Evolutionary conservation across 2,888 invertebrate species (phyloP).

Genomic region (Hydrotaea diabolus): DNA sequence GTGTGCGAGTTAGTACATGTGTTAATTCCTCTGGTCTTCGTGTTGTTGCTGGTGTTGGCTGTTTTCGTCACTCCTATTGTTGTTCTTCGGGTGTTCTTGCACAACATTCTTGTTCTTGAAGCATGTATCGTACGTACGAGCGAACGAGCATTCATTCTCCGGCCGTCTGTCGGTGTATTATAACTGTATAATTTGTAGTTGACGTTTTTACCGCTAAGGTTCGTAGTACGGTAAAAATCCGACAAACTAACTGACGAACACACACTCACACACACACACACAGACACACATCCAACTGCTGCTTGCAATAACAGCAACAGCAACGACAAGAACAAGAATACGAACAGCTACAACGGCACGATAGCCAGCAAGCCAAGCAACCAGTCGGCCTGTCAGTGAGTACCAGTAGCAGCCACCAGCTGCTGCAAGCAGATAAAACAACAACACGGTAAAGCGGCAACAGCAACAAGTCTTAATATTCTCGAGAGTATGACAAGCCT

Average conservation of each 20-base stretch:
- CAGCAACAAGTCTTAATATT: conserved; percentile 59
- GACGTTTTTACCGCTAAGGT: conserved; percentile 81
- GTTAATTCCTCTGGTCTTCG: conserved; percentile 53
- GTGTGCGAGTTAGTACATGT: neutral
- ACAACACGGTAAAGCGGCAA: neutral
- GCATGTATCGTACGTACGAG: neutral
- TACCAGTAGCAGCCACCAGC: neutral
- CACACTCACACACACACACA: conserved; percentile 13
- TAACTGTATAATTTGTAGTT: conserved; percentile 81
- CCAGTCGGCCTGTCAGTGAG: conserved; percentile 15
- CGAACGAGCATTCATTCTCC: conserved; percentile 18
- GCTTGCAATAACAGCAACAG: neutral
- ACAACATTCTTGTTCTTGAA: conserved; percentile 62
- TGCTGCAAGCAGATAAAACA: neutral
- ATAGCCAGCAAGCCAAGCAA: conserved; percentile 55
- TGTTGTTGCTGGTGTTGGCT: conserved; percentile 21
- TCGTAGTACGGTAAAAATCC: conserved; percentile 80
- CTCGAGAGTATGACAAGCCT: conserved; percentile 58
- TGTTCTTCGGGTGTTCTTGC: conserved; percentile 61
- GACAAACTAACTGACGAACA: conserved; percentile 58
- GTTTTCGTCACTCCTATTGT: conserved; percentile 31
- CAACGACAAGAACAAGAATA: conserved; percentile 37
- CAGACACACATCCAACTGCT: neutral
- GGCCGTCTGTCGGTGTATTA: conserved; percentile 44
- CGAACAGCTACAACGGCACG: conserved; percentile 51